Conservation (phyloP, 2,113 vertebrate species). For the Dromiciops gliroides region DNA sequence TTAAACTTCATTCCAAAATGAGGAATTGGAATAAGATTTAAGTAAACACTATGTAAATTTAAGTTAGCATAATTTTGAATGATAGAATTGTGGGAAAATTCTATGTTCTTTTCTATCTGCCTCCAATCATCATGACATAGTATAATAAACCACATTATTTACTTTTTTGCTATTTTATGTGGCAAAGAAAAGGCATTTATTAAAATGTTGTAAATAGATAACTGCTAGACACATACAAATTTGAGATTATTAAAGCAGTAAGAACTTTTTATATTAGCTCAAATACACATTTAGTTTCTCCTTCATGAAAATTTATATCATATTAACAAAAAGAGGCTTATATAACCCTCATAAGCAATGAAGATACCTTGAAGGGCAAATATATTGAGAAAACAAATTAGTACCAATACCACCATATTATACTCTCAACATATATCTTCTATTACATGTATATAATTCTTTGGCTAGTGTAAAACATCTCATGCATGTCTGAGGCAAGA, state of each 20-base stretch:
- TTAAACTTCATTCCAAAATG: too few relatives aligned
- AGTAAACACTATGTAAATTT: too few relatives aligned
- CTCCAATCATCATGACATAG: not conserved
- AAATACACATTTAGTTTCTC: conserved; percentile 15
- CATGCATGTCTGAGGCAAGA: too few relatives aligned
- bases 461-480: too few relatives aligned
- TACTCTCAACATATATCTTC: too few relatives aligned
- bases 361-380: too few relatives aligned
- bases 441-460: too few relatives aligned
- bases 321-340: conserved; percentile 6
- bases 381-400: too few relatives aligned
- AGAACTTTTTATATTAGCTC: conserved; percentile 13
- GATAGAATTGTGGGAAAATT: not conserved
- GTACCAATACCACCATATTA: too few relatives aligned
- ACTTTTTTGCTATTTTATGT: not conserved
- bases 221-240: not conserved
- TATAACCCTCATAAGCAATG: too few relatives aligned
- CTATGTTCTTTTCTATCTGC: not conserved
- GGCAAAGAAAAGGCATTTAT: not conserved
- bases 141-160: not conserved
- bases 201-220: not conserved
- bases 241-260: not conserved
- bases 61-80: not conserved
- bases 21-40: too few relatives aligned
- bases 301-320: conserved; percentile 45